phyloP scores from a whole-genome alignment of 37 sponge, comb jelly and placozoan species.

The Halichondria panicea region DNA sequence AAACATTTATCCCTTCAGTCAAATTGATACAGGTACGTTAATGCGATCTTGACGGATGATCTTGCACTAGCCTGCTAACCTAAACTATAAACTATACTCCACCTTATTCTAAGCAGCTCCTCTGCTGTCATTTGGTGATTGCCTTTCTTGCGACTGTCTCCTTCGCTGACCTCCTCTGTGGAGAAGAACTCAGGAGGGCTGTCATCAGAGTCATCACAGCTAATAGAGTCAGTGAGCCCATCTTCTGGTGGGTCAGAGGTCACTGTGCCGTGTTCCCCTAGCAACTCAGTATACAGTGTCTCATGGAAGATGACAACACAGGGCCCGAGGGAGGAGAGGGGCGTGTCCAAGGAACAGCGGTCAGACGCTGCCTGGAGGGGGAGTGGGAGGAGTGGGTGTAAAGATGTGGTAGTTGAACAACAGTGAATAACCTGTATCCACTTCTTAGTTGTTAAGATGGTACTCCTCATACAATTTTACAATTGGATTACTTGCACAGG shows the following conservation, averaged over 20 bases:
- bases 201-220: too few relatives aligned
- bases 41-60: too few relatives aligned
- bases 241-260: neutral
- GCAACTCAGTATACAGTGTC: slow-evolving; percentile 82
- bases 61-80: too few relatives aligned
- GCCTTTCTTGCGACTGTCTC: neutral
- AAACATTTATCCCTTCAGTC: too few relatives aligned
- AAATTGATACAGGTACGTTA: too few relatives aligned
- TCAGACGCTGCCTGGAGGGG: slow-evolving; percentile 26
- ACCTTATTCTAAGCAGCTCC: slow-evolving; percentile 53
- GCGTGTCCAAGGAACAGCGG: slow-evolving; percentile 50
- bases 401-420: too few relatives aligned
- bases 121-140: slow-evolving; percentile 52
- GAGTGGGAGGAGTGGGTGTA: too few relatives aligned
- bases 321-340: slow-evolving; percentile 79
- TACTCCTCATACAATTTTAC: neutral
- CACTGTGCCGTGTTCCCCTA: slow-evolving; percentile 36
- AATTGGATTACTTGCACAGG: neutral
- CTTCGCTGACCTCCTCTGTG: neutral
- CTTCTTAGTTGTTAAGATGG: too few relatives aligned
- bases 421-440: too few relatives aligned
- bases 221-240: too few relatives aligned
- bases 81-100: too few relatives aligned
- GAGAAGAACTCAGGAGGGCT: too few relatives aligned
- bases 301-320: slow-evolving; percentile 90